phyloP scores from a whole-genome alignment of 2,888 invertebrate species.

The Strigamia crassipes region DNA sequence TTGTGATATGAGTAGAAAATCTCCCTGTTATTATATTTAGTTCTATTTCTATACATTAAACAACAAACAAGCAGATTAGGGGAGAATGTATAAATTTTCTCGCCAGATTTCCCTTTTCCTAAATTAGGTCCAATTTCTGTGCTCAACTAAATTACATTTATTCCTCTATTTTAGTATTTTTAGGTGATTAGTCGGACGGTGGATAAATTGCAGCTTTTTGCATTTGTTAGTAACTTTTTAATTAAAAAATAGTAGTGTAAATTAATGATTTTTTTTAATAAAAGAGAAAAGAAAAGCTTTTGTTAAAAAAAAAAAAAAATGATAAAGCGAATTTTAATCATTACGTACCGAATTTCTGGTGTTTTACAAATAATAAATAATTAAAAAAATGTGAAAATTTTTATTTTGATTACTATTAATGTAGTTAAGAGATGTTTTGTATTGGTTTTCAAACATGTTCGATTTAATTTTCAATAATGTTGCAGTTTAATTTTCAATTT shows the following conservation, averaged over 20 bases:
- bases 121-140: slow-evolving; percentile 42
- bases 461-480: not conserved
- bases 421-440: slow-evolving; percentile 10
- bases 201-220: slow-evolving; percentile 41
- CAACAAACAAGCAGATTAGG: slow-evolving; percentile 10
- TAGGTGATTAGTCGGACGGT: slow-evolving; percentile 24
- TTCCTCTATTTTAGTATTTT: slow-evolving; percentile 37
- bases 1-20: slow-evolving; percentile 33
- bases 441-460: not conserved
- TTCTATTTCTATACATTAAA: not conserved
- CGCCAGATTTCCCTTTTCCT: not conserved
- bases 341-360: not conserved
- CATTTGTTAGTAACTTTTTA: not conserved
- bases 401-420: not conserved
- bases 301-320: not conserved
- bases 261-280: slow-evolving; percentile 9
- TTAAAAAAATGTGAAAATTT: not conserved
- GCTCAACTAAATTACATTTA: slow-evolving; percentile 35
- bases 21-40: not conserved
- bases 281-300: not conserved
- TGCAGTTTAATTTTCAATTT: not conserved
- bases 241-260: slow-evolving; percentile 2
- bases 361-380: not conserved
- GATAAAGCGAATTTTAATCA: not conserved
- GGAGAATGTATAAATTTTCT: not conserved